Evolutionary conservation across 1,140 invertebrate genomes (phyloP), one percentile per base, ranked within the genome.

Genomic region (Diabrotica virgifera): DNA sequence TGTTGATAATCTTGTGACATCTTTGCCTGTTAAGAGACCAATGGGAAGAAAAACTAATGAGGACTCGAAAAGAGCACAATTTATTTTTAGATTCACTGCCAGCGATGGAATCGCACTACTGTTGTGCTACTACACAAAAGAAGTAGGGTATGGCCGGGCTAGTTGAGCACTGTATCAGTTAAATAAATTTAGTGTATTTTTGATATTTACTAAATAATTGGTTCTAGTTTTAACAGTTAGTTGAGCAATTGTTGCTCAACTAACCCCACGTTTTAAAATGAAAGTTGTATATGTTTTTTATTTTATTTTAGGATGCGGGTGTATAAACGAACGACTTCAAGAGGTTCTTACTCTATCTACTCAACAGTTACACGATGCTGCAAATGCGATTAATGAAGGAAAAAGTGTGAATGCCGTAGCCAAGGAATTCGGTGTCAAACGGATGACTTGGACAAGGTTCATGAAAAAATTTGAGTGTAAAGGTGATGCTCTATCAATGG

Each of bases 91-190:
- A n/a, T n/a, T n/a, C n/a, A n/a, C n/a, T n/a, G n/a, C n/a, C n/a
- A n/a, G n/a, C n/a, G n/a, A n/a, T n/a, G n/a, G n/a, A n/a, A n/a
- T n/a, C n/a, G n/a, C n/a, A n/a, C n/a, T n/a, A n/a, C n/a, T n/a
- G n/a, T n/a, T n/a, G n/a, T n/a, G n/a, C n/a, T n/a, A n/a, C n/a
- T n/a, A n/a, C n/a, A n/a, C n/a, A n/a, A n/a, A n/a, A n/a, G n/a
- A 14, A 12, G 57, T 59, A 40, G 57, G 57, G 46, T 59, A 59
- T 1, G n/a, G 57, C 35, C 36, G 57, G 57, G 57, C 57, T 59
- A 38, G 57, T 50, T 59, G 57, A 40, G 57, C 57, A 59, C 40
- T 46, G 40, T 46, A 46, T 46, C 11, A 46, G 40, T 46, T 11
- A 46, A 46, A 46, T 46, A 46, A 46, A 46, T 46, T 46, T n/a